Evolutionary conservation across 1,140 invertebrate species (phyloP).

Genomic region (Metopolophium dirhodum): DNA sequence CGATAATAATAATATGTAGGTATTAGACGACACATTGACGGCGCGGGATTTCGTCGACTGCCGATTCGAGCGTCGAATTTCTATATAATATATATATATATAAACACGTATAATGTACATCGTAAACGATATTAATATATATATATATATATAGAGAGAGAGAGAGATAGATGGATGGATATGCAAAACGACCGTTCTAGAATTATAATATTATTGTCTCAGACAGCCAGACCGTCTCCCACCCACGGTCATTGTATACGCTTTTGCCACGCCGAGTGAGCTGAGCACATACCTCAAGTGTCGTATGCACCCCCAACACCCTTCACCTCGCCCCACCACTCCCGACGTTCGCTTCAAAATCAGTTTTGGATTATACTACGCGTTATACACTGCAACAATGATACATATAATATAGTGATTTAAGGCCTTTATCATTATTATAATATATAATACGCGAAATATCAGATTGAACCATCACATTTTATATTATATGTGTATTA

Average conservation of each 20-base stretch:
- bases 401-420: not conserved
- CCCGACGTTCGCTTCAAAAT: not conserved
- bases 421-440: not conserved
- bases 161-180: not conserved
- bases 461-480: not conserved
- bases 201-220: slow-evolving; percentile 17
- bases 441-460: not conserved
- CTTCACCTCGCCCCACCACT: too few relatives aligned
- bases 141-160: too few relatives aligned
- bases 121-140: not conserved
- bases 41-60: not conserved
- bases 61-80: not conserved
- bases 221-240: not conserved
- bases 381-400: not conserved
- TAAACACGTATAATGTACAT: not conserved
- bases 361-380: not conserved
- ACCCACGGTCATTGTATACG: not conserved
- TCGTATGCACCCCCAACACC: too few relatives aligned
- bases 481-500: not conserved
- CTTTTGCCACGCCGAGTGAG: not conserved
- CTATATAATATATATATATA: not conserved
- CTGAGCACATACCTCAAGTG: not conserved
- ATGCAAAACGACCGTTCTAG: not conserved
- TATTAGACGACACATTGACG: slow-evolving; percentile 27
- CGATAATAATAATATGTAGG: not conserved